These are phyloP conservation scores for Gordius sp. DNA, from an alignment of 2,888 invertebrate genomes.

Conservation along the genomic window DNA sequence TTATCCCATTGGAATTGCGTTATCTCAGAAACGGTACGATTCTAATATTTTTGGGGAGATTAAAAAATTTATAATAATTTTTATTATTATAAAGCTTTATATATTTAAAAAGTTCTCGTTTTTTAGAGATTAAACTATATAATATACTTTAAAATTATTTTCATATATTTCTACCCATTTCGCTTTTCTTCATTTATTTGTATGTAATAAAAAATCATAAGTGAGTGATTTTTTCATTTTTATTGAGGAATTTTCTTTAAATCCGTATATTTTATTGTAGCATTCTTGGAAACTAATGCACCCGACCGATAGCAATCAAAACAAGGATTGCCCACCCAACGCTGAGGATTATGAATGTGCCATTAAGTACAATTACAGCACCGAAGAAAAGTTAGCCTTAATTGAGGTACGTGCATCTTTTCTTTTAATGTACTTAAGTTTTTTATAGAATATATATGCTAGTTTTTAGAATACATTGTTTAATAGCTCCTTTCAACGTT, in stretches of 20 bases:
- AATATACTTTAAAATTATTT: background rate
- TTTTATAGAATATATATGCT: too few species aligned
- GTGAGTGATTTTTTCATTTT: conserved; percentile 22
- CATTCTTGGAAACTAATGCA: conserved; percentile 93
- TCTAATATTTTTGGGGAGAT: too few species aligned
- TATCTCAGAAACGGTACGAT: conserved; percentile 53
- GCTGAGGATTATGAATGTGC: conserved; percentile 95
- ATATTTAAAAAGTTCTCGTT: too few species aligned
- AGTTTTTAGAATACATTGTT: too few species aligned
- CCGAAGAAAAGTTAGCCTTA: conserved; percentile 83
- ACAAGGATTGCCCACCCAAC: conserved; percentile 68
- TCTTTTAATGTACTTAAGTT: conserved; percentile 1
- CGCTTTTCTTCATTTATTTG: conserved; percentile 13
- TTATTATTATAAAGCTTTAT: too few species aligned
- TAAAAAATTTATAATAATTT: too few species aligned
- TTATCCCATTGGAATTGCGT: conserved; percentile 87
- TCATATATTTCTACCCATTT: background rate
- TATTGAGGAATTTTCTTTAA: background rate
- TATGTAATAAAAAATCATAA: background rate
- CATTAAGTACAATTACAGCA: conserved; percentile 81
- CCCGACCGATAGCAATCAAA: conserved; percentile 83
- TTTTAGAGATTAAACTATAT: too few species aligned
- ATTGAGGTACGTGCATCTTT: conserved; percentile 46
- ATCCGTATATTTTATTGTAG: too few species aligned
- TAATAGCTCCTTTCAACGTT: too few species aligned